These are phyloP conservation scores for Microplitis demolitor DNA, from an alignment of 1,140 invertebrate genomes.

Conservation along the genomic window DNA sequence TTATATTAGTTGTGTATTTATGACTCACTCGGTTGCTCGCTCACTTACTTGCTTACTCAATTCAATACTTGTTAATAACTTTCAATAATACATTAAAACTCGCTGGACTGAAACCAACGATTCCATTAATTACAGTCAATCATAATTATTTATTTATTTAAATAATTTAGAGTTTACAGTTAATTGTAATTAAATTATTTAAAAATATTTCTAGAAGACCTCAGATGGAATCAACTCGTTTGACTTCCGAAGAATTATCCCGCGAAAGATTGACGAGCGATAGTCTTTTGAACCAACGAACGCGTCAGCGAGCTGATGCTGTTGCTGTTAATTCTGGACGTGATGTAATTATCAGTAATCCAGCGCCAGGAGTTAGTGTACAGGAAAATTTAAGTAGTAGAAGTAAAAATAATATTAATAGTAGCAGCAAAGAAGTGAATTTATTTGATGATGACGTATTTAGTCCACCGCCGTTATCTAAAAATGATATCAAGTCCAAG, in stretches of 20 bases:
- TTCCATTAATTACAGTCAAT: too few species aligned
- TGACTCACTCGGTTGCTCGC: neutral
- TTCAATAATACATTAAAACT: neutral
- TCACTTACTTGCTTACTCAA: neutral
- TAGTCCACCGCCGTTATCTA: constrained; percentile 46
- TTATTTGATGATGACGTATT: constrained; percentile 49
- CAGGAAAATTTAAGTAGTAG: neutral
- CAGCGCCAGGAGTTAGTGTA: constrained; percentile 1
- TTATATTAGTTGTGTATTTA: neutral
- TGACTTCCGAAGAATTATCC: constrained; percentile 47
- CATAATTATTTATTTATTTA: neutral
- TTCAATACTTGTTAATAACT: too few species aligned
- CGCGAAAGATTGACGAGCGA: constrained; percentile 44
- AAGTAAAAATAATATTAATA: neutral
- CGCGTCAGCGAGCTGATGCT: neutral
- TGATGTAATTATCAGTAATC: constrained; percentile 13
- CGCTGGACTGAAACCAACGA: neutral
- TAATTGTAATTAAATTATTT: neutral
- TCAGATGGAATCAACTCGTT: constrained; percentile 40
- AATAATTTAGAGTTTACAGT: neutral
- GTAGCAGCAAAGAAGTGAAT: constrained; percentile 26
- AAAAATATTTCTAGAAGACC: constrained; percentile 36
- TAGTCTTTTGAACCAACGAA: constrained; percentile 37
- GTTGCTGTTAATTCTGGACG: constrained; percentile 23
- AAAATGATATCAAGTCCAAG: constrained; percentile 39